These are phyloP conservation scores for Mastomys natalensis DNA, from an alignment of 2,113 vertebrate species.

Conservation along the genomic window DNA sequence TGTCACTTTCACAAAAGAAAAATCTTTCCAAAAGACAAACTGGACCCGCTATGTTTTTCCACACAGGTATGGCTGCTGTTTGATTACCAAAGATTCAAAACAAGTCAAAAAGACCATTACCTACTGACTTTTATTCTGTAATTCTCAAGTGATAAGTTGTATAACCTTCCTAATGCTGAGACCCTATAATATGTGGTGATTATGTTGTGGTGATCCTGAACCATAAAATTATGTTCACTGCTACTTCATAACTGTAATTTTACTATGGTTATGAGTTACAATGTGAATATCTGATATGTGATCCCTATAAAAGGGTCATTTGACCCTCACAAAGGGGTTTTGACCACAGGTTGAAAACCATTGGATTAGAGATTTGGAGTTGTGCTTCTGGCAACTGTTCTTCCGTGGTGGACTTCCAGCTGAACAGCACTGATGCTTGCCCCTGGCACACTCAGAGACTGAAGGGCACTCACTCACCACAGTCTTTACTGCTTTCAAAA, in stretches of 20 bases:
- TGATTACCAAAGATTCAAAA: constrained; percentile 40
- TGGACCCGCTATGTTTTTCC: neutral
- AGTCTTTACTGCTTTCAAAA: neutral
- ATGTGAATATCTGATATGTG: neutral
- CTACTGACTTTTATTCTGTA: neutral
- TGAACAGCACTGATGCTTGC: rapidly evolving
- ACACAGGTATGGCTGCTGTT: neutral
- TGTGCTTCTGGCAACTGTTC: neutral
- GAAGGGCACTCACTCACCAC: neutral
- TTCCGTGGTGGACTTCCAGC: neutral
- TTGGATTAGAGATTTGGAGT: neutral
- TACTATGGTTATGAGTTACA: neutral
- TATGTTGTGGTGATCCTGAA: neutral
- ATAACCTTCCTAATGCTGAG: neutral
- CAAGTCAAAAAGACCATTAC: neutral
- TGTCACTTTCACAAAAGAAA: neutral
- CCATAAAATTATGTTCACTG: neutral
- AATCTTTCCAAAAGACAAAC: neutral
- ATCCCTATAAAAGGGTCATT: neutral
- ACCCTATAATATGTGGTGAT: neutral
- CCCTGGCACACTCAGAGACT: neutral
- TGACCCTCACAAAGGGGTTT: neutral
- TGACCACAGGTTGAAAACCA: neutral
- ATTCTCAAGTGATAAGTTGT: neutral
- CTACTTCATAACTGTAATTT: neutral